Evolutionary conservation across 2,797 vertebrate species (phyloP).

Genomic region (Erpetoichthys calabaricus): DNA sequence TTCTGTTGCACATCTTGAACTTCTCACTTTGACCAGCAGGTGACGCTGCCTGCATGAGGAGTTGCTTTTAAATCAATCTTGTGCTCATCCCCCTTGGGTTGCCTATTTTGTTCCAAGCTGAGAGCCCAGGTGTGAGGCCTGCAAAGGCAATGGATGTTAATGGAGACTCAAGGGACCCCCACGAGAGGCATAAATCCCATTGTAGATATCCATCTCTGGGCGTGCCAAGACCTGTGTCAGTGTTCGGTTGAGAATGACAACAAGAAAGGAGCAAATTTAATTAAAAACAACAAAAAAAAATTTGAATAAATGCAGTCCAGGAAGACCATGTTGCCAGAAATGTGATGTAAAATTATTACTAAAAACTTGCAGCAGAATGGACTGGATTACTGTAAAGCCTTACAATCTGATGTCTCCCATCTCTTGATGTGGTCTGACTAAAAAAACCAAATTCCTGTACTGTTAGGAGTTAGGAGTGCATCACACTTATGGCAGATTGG

Average conservation of each 20-base stretch:
- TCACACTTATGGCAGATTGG: too few species aligned
- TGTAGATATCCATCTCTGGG: slow-evolving; percentile 25
- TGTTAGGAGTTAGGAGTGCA: too few species aligned
- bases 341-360: too few species aligned
- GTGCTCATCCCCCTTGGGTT: not conserved
- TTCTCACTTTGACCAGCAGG: too few species aligned
- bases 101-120: not conserved
- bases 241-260: not conserved
- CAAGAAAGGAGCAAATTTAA: slow-evolving; percentile 10
- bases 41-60: too few species aligned
- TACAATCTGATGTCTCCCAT: not conserved
- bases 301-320: not conserved
- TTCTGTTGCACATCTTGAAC: too few species aligned
- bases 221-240: slow-evolving; percentile 49
- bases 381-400: too few species aligned
- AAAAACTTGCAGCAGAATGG: too few species aligned
- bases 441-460: not conserved
- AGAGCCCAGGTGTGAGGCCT: slow-evolving; percentile 13
- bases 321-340: not conserved
- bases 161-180: slow-evolving; percentile 20
- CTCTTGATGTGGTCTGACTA: not conserved
- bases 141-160: slow-evolving; percentile 31
- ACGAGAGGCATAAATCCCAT: not conserved
- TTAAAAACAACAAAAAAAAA: slow-evolving; percentile 10
- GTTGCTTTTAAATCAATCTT: too few species aligned